phyloP scores from a whole-genome alignment of 2,113 vertebrate species.

The Hippocampus mohnikei region DNA sequence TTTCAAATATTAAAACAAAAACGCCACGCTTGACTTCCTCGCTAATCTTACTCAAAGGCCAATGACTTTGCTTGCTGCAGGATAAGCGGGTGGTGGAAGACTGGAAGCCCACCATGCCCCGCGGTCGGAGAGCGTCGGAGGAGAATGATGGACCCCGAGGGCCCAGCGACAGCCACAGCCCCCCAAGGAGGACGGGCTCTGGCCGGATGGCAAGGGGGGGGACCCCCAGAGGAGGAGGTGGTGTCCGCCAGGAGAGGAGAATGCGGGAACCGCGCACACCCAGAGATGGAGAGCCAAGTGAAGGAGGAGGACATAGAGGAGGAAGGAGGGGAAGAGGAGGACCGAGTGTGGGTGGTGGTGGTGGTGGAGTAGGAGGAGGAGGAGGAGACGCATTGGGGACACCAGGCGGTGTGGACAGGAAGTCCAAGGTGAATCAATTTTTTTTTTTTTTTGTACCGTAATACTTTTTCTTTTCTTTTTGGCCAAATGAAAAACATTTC shows the following conservation, averaged over 20 bases:
- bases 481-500: background rate
- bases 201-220: slow-evolving; percentile 55
- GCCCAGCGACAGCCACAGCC: slow-evolving; percentile 42
- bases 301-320: slow-evolving; percentile 35
- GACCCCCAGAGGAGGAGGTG: slow-evolving; percentile 51
- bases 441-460: too few relatives aligned
- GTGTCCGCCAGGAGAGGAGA: slow-evolving; percentile 39
- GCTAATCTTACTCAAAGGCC: background rate
- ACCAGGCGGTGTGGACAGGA: slow-evolving; percentile 62
- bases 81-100: slow-evolving; percentile 77
- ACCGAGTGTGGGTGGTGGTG: slow-evolving; percentile 32
- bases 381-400: slow-evolving; percentile 28
- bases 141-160: slow-evolving; percentile 38
- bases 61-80: slow-evolving; percentile 47
- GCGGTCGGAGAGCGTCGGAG: slow-evolving; percentile 49
- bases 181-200: slow-evolving; percentile 53
- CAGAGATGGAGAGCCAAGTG: slow-evolving; percentile 49
- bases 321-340: slow-evolving; percentile 50
- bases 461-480: background rate
- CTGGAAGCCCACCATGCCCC: slow-evolving; percentile 55
- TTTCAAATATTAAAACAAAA: too few relatives aligned
- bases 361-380: slow-evolving; percentile 4
- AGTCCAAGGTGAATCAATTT: slow-evolving; percentile 62
- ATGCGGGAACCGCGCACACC: slow-evolving; percentile 41
- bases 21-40: background rate